Conservation (phyloP, 2,113 vertebrate species). For the Colistium nudipinnis region DNA sequence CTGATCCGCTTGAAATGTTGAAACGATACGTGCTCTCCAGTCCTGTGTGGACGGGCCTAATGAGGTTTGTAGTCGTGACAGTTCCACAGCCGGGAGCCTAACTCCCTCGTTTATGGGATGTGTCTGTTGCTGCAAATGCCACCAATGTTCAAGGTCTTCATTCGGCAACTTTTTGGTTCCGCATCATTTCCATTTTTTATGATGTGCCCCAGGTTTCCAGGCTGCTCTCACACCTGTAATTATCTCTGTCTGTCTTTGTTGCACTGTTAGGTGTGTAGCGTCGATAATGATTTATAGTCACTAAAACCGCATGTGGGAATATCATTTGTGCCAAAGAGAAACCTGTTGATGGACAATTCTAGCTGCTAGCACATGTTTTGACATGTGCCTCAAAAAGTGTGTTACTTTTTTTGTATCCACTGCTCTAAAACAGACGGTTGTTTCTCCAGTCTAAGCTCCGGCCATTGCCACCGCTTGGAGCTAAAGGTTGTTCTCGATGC, state of each 20-base stretch:
- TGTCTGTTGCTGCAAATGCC: neutral
- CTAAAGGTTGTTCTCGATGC: neutral
- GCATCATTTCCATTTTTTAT: neutral
- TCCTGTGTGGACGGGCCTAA: neutral
- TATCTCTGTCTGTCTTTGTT: neutral
- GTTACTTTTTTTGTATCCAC: neutral
- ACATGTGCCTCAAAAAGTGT: conserved; percentile 3
- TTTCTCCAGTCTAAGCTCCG: neutral
- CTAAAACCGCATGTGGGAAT: conserved; percentile 21
- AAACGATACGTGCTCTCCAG: neutral
- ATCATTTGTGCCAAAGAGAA: conserved; percentile 1
- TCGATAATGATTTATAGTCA: conserved; percentile 16
- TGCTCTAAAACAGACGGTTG: neutral
- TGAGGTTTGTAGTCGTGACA: neutral
- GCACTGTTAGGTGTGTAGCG: neutral
- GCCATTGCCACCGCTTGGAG: conserved; percentile 3
- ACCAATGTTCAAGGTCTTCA: neutral
- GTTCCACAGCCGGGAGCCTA: conserved; percentile 1
- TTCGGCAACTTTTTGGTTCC: neutral
- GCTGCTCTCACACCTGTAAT: neutral
- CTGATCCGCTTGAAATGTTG: neutral
- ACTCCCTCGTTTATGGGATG: neutral
- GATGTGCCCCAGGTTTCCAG: neutral
- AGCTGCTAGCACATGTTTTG: conserved; percentile 14
- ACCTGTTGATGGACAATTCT: neutral